Evolutionary conservation across 2,888 invertebrate genomes (phyloP).

Genomic region (Epinotia nisella): DNA sequence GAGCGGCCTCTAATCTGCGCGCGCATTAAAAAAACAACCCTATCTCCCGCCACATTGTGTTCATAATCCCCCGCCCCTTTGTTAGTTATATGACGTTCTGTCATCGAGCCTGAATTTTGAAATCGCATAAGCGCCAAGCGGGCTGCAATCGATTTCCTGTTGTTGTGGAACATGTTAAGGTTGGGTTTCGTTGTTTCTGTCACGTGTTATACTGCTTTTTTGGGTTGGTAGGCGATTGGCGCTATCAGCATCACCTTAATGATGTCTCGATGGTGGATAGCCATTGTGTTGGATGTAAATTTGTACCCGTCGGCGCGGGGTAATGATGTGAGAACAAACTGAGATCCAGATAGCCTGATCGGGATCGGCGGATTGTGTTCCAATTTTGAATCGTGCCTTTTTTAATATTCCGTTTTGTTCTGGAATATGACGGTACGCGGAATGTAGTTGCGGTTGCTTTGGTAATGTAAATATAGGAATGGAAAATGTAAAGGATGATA

Average conservation of each 20-base stretch:
- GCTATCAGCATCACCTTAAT: constrained; percentile 85
- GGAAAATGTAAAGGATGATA: neutral
- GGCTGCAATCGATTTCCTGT: constrained; percentile 52
- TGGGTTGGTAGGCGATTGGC: constrained; percentile 66
- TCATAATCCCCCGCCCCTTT: constrained; percentile 66
- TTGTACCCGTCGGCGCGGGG: constrained; percentile 85
- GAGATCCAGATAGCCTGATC: constrained; percentile 83
- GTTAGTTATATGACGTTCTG: constrained; percentile 79
- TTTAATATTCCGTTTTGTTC: constrained; percentile 42
- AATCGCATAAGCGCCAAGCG: constrained; percentile 63
- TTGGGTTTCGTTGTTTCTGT: constrained; percentile 53
- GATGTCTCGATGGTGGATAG: constrained; percentile 85
- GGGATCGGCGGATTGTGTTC: constrained; percentile 78
- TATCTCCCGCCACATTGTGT: constrained; percentile 61
- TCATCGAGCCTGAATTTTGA: constrained; percentile 58
- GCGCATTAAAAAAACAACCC: constrained; percentile 64
- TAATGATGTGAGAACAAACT: constrained; percentile 85
- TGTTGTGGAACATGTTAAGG: constrained; percentile 54
- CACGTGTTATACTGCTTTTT: constrained; percentile 61
- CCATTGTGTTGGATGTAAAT: constrained; percentile 85
- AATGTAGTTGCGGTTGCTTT: constrained; percentile 29
- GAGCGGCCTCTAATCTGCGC: constrained; percentile 59
- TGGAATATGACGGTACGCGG: constrained; percentile 40
- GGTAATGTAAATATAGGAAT: constrained; percentile 22
- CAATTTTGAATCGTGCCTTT: constrained; percentile 52